A percentile compares a stretch with the other conserved stretches of the same genome.
Evolutionary conservation across 2,113 vertebrate genomes (phyloP).

Genomic region (Hystrix brachyura): DNA sequence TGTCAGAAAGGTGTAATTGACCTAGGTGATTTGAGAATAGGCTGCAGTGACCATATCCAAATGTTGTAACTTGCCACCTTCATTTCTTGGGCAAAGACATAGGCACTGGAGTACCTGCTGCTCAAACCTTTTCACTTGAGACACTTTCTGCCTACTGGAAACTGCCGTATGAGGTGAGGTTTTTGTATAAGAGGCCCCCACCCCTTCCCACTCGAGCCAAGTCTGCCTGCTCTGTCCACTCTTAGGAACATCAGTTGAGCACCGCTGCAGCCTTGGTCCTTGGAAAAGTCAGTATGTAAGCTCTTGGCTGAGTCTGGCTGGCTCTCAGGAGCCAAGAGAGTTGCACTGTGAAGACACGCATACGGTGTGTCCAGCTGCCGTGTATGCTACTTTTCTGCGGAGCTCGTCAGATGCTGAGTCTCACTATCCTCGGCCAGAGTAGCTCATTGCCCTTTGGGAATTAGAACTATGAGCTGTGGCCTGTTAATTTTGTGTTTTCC

Average conservation of each 20-base stretch:
- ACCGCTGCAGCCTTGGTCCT: neutral
- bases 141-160: slow-evolving; percentile 31
- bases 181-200: slow-evolving; percentile 16
- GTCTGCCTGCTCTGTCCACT: neutral
- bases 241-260: neutral
- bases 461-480: neutral
- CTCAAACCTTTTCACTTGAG: slow-evolving; percentile 9
- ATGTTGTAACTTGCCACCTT: neutral
- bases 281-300: slow-evolving; percentile 3
- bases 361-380: neutral
- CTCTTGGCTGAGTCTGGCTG: neutral
- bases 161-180: slow-evolving; percentile 8
- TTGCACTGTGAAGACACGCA: neutral
- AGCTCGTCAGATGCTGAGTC: neutral
- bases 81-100: neutral
- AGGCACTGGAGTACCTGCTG: neutral
- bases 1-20: neutral
- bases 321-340: neutral
- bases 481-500: slow-evolving; percentile 10
- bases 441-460: neutral
- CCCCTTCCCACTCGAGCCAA: neutral
- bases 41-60: neutral
- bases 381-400: neutral
- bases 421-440: neutral
- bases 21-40: slow-evolving; percentile 20